Base-by-base conservation (phyloP, 2,797 vertebrate species). In the Neosilurus mollespiculum region DNA sequence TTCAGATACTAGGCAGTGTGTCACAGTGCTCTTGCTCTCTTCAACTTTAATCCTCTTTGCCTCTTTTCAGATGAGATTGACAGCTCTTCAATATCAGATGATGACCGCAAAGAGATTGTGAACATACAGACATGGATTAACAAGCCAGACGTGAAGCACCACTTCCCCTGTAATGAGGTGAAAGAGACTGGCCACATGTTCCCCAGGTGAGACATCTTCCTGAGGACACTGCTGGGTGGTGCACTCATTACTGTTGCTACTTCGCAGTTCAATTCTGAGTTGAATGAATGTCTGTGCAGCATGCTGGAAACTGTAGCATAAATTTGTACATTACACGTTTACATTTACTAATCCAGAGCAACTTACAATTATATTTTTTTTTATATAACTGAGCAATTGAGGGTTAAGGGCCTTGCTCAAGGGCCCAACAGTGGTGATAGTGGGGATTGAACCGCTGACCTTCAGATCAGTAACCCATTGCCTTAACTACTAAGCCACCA, bases 111-210 rank as follows among this genome's bases (percentile, higher is more conserved):
- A 92, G 98, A 99, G 88, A 93, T 99, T 0, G 97, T 99, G 86
- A 99, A 99, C 91, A 95, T 99, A 93, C 98, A 98, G 90, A 99
- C 98, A 0, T 99, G 98, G 98, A 96, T 96, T 87, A 98, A 98
- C 93, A 99, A 99, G 90, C 97, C 98, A 56, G 98, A 99, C 16
- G 93, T 98, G 24, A 99, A 99, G 89, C 95, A 98, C 90, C 96
- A 98, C 90, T 96, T 99, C 83, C 95, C 96, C 1, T 99, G 98
- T 88, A 97, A 96, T 65, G 98, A 99, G 92, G 97, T 99, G 84
- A 99, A 98, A 91, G 98, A 99, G 91, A 99, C 94, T 0, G 98
- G 98, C 61, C 97, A 99, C 90, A 99, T 99, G 97, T 98, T 99
- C 93, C 96, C 96, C 85, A 99, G 98, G 98, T 76, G 30, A 30